Percentiles rank a stretch among this genome's conserved stretches.
Conservation (phyloP, 35 echinoderm and acorn worm species). For the Hemicentrotus pulcherrimus region DNA sequence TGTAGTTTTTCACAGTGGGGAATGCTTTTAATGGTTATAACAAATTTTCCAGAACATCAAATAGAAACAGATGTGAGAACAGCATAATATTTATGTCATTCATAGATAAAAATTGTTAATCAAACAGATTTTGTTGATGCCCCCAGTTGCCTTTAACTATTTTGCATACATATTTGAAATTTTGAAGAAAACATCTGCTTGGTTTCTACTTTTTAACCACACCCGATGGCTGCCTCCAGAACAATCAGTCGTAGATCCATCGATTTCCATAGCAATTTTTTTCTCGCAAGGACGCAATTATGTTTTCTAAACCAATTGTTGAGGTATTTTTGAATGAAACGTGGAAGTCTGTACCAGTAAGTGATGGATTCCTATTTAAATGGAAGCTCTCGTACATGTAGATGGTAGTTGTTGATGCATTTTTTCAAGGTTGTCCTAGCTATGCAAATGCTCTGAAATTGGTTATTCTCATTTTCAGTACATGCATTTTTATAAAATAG, state of each 20-base stretch:
- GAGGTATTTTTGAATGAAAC: background rate
- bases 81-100: background rate
- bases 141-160: background rate
- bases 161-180: background rate
- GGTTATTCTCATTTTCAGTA: background rate
- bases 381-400: background rate
- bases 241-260: background rate
- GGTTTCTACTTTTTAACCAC: background rate
- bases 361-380: background rate
- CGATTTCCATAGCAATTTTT: background rate
- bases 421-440: background rate
- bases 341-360: background rate
- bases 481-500: too few species aligned
- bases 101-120: background rate
- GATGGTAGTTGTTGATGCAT: background rate
- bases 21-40: too few species aligned
- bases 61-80: too few species aligned
- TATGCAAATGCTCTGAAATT: background rate
- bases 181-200: background rate
- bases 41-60: too few species aligned
- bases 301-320: background rate
- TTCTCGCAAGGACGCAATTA: background rate
- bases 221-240: background rate
- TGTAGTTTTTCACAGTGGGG: too few species aligned
- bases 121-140: background rate